Evolutionary conservation across 2,888 invertebrate genomes (phyloP), one percentile per base, ranked within the genome.

Genomic region (Chironomus tentans): DNA sequence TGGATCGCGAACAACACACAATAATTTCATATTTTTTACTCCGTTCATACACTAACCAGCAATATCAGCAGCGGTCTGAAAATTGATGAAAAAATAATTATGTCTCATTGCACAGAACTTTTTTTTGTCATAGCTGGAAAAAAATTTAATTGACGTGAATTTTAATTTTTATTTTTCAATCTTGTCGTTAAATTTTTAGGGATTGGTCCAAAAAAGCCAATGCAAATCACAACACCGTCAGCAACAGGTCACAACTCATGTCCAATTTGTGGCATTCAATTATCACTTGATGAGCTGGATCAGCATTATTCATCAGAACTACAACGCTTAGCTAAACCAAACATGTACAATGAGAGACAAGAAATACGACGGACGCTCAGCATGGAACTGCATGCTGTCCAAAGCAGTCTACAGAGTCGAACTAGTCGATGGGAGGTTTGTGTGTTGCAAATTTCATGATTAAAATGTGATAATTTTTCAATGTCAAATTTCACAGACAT

Each of bases 201-300:
- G 76, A 77, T 78, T 61, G 79, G 81, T 22, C 48, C 77, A 18
- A 77, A 77, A 68, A 78, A 78, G 68, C 74, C 76, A 22, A n/a
- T 74, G 46, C 75, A 62, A 2, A 71, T 75, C 22, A 61, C 38
- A 5, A 80, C 81, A 47, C 81, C 82, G 79, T 80, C 83, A 76
- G 82, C 83, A 77, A 72, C 72, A 72, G 72, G 72, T 72, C 76
- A 68, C 76, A 83, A 84, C 78, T 79, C 82, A 77, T 91, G 91
- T 82, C 91, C 91, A 13, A 87, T 91, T 68, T 91, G 91, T 81
- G 90, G 91, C 6, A 83, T 90, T 71, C 88, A 90, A 68, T 84
- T 91, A 77, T 85, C 89, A 48, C 83, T 87, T 3, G 89, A 89
- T 69, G 91, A 91, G 81, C 84, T 90, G 80, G 90, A 90, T 80